Percentiles rank a stretch among this genome's conserved stretches.
Evolutionary conservation across 1,140 invertebrate genomes (phyloP).

Genomic region (Chrysoperla carnea): DNA sequence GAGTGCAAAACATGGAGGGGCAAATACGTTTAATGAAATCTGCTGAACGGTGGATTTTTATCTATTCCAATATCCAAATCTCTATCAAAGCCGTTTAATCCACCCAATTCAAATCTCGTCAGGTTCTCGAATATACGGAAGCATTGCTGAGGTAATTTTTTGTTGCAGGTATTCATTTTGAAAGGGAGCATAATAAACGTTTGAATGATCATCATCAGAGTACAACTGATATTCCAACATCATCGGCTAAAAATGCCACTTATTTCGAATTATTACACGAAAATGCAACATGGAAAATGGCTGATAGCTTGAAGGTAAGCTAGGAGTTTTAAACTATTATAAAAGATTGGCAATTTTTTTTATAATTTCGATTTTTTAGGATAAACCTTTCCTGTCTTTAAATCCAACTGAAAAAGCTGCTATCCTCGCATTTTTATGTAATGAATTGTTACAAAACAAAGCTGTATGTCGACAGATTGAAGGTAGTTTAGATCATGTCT

Average conservation of each 20-base stretch:
- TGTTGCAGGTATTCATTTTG: constrained; percentile 42
- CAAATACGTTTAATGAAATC: no score
- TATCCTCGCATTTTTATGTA: constrained; percentile 79
- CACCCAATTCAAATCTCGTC: no score
- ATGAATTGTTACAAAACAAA: constrained; percentile 86
- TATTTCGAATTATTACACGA: constrained; percentile 60
- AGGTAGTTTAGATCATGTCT: constrained; percentile 51
- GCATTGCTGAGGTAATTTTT: no score
- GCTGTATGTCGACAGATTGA: constrained; percentile 68
- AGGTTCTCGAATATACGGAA: no score
- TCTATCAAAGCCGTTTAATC: no score
- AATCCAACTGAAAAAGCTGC: constrained; percentile 73
- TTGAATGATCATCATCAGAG: constrained; percentile 64
- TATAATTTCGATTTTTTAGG: constrained; percentile 27
- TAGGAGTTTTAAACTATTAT: neutral
- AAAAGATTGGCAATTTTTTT: no score
- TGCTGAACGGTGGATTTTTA: no score
- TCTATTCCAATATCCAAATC: no score
- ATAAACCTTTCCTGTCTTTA: constrained; percentile 70
- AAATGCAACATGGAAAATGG: constrained; percentile 56
- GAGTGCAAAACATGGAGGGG: no score
- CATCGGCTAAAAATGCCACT: constrained; percentile 49
- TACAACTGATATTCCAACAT: constrained; percentile 36
- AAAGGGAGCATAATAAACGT: constrained; percentile 54
- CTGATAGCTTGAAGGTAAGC: constrained; percentile 33